A percentile compares a stretch with the other conserved stretches of the same genome.
phyloP scores from a whole-genome alignment of 2,797 vertebrate genomes.

The Ctenosaura bakeri region DNA sequence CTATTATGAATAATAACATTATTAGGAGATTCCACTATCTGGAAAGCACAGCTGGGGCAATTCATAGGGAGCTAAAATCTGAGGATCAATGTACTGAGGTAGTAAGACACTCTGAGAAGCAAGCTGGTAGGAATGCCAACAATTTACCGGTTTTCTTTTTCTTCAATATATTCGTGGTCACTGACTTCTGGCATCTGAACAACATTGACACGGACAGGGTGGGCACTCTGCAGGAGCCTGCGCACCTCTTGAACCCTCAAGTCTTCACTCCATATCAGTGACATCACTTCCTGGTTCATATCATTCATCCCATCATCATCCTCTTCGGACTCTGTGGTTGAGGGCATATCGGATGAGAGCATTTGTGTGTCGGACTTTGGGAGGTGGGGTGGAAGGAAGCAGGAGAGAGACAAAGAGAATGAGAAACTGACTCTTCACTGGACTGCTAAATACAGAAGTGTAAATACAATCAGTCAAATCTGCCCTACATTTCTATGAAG shows the following conservation, averaged over 20 bases:
- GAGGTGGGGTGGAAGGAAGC: neutral
- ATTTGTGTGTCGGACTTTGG: constrained; percentile 84
- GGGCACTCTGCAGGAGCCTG: constrained; percentile 94
- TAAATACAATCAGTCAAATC: neutral
- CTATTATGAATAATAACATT: neutral
- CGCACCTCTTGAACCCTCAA: constrained; percentile 94
- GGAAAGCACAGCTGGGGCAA: neutral
- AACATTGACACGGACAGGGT: constrained; percentile 93
- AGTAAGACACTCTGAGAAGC: neutral
- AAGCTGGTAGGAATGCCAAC: neutral
- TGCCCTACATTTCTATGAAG: neutral
- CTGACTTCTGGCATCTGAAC: constrained; percentile 95
- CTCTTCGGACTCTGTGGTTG: constrained; percentile 90
- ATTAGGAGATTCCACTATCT: neutral
- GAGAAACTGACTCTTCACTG: neutral
- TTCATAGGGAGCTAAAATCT: neutral
- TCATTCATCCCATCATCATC: constrained; percentile 99
- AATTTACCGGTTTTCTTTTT: constrained; percentile 95
- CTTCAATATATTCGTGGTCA: constrained; percentile 98
- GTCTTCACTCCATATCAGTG: constrained; percentile 96
- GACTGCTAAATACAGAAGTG: neutral
- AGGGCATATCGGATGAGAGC: constrained; percentile 88
- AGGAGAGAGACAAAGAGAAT: neutral
- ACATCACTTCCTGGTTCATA: constrained; percentile 94
- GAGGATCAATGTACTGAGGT: neutral